Evolutionary conservation across 2,797 vertebrate genomes (phyloP).

Genomic region (Anguilla pacifica): DNA sequence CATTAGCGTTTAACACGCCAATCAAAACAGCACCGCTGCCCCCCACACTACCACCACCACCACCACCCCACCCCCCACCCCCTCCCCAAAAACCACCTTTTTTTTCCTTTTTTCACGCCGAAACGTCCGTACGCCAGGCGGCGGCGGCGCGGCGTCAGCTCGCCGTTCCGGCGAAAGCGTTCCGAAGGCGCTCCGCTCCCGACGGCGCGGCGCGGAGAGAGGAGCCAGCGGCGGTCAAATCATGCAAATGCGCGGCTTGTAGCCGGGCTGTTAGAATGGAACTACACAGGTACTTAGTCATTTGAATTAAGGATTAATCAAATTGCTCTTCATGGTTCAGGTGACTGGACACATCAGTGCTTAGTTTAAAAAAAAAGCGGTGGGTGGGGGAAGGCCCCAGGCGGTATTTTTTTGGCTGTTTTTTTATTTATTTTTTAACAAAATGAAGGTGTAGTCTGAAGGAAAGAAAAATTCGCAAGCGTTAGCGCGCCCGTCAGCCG

Average conservation of each 20-base stretch:
- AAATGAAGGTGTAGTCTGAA: conserved; percentile 31
- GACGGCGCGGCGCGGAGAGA: conserved; percentile 29
- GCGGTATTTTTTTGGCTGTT: conserved; percentile 17
- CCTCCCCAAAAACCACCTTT: not conserved
- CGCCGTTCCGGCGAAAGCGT: conserved; percentile 23
- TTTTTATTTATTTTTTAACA: conserved; percentile 17
- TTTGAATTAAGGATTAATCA: conserved; percentile 49
- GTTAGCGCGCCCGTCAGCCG: not conserved
- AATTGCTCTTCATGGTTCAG: conserved; percentile 34
- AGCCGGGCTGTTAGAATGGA: not conserved
- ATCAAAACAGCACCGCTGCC: conserved; percentile 26
- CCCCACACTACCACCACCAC: not conserved
- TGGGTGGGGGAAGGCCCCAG: conserved; percentile 27
- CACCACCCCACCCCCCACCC: no score
- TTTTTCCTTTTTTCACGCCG: not conserved
- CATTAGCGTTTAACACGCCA: conserved; percentile 44
- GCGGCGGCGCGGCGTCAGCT: conserved; percentile 27
- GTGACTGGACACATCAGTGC: conserved; percentile 28
- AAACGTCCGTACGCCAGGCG: not conserved
- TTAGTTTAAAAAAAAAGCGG: conserved; percentile 30
- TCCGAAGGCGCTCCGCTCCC: conserved; percentile 37
- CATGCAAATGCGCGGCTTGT: not conserved
- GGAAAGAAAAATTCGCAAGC: not conserved
- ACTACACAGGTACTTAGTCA: conserved; percentile 26
- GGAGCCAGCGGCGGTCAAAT: conserved; percentile 13